phyloP scores from a whole-genome alignment of 2,797 vertebrate genomes.

The Alfaro cultratus region DNA sequence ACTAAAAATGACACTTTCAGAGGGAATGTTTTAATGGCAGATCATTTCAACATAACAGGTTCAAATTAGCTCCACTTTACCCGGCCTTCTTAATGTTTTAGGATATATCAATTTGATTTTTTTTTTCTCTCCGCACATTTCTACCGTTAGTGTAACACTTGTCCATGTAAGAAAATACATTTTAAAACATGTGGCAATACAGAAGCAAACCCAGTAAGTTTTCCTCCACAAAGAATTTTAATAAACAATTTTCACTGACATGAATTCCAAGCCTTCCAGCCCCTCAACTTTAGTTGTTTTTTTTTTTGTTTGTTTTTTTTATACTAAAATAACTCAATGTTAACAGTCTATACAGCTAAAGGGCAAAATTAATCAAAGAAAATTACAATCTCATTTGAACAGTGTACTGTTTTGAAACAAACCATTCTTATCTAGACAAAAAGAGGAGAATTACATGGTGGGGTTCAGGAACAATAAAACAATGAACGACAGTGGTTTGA shows the following conservation, averaged over 20 bases:
- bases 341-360: constrained; percentile 82
- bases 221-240: constrained; percentile 75
- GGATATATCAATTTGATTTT: constrained; percentile 64
- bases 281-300: constrained; percentile 45
- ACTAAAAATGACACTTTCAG: constrained; percentile 66
- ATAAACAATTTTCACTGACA: constrained; percentile 71
- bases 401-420: constrained; percentile 56
- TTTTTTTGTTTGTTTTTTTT: constrained; percentile 24
- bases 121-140: constrained; percentile 57
- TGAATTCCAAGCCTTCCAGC: constrained; percentile 68
- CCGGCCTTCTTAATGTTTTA: constrained; percentile 46
- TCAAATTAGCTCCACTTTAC: constrained; percentile 74
- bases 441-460: constrained; percentile 45
- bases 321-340: constrained; percentile 74
- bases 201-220: constrained; percentile 79
- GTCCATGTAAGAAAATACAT: constrained; percentile 84
- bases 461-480: constrained; percentile 37
- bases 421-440: constrained; percentile 63
- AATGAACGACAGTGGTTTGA: constrained; percentile 49
- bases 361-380: constrained; percentile 49
- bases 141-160: constrained; percentile 80
- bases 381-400: constrained; percentile 72
- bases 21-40: constrained; percentile 88
- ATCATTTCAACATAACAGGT: constrained; percentile 82
- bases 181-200: constrained; percentile 85